Base-by-base conservation (phyloP, 2,888 invertebrate genomes). In the Tetropium fuscum region DNA sequence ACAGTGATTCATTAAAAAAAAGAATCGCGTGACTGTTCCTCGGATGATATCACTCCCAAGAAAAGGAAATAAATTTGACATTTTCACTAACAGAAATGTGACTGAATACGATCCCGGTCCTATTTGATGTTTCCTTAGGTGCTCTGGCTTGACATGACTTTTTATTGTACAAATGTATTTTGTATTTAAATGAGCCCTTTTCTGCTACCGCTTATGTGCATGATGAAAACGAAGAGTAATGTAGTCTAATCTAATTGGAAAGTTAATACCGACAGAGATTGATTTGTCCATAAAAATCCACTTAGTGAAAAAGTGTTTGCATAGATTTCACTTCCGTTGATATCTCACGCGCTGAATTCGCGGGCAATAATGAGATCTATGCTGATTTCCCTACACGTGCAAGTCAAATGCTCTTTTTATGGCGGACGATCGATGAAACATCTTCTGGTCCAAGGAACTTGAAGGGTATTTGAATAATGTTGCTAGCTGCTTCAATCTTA, bases 161-260 rank as follows among this genome's bases (percentile, higher is more conserved):
- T 51, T 40, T 19, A 40, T 11, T 10, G 38, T 40, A 51, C 51
- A 40, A 51, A 65, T 63, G 60, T 51, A 63, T 62, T 58, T 49
- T 48, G 47, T 59, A 65, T 65, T 65, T 45, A 65, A 65, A 65
- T 65, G 62, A 62, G 62, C 40, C 58, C 61, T 65, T 59, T 61
- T 57, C 53, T 41, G 6, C 45, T 22, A 34, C 30, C 53, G 49
- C 32, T 48, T 25, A 41, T 48, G 59, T 56, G 48, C 62, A 58
- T 56, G 66, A 58, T 60, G 60, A 63, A 66, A 63, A 66, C 66
- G 66, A 66, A 66, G 66, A 66, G 63, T 66, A 63, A 66, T 66
- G 66, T 63, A 63, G 63, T 63, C 66, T 60, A 66, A 66, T 66
- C 66, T 63, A 66, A 66, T 66, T 66, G 66, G 63, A 60, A 56